Conservation (phyloP, 2,113 vertebrate species). For the Odobenus rosmarus region DNA sequence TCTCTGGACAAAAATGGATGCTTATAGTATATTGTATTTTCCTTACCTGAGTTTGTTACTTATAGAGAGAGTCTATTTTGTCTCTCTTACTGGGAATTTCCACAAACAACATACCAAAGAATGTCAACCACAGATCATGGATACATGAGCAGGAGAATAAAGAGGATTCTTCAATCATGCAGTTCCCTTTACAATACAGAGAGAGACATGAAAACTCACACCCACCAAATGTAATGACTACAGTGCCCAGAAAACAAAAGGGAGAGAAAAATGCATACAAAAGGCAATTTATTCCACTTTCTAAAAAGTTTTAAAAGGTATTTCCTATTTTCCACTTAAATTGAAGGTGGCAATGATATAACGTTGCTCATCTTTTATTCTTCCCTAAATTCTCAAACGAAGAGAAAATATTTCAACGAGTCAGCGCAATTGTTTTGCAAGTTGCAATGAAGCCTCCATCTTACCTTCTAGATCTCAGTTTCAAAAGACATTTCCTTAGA, state of each 20-base stretch:
- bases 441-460: too few species aligned
- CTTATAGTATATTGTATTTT: background rate
- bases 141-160: background rate
- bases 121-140: background rate
- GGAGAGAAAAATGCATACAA: background rate
- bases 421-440: background rate
- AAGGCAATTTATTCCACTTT: background rate
- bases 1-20: background rate
- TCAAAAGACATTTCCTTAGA: background rate
- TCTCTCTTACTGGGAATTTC: conserved; percentile 16
- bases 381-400: background rate
- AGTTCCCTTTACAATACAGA: background rate
- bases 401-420: background rate
- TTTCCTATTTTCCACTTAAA: background rate
- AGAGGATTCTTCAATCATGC: background rate
- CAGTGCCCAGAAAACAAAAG: background rate
- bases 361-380: background rate
- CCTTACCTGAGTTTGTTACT: background rate
- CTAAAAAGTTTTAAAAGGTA: background rate
- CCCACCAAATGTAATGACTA: background rate
- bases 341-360: background rate
- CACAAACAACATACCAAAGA: background rate
- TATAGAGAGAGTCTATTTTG: background rate
- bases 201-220: background rate
- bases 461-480: background rate